Base-by-base conservation (phyloP, 2,113 vertebrate species). In the Ciconia stormi region DNA sequence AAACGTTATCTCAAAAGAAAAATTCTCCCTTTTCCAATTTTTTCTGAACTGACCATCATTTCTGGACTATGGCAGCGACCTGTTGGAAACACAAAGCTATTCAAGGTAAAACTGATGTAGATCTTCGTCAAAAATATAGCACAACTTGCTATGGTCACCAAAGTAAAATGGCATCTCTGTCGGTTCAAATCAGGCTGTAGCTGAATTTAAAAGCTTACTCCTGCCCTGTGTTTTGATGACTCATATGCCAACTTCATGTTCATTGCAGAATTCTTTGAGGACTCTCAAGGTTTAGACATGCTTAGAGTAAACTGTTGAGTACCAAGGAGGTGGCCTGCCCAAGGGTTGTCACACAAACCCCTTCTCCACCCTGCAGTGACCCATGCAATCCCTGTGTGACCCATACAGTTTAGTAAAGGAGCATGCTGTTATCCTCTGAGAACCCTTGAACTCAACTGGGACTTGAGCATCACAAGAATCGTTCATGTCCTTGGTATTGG, bases 171-270 rank as follows among this genome's bases (percentile, higher is more conserved):
- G 25, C 53, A 82, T 89, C 27, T 86, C 32, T 86, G 40, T 88
- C 71, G 42, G 49, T 73, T 96, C 50, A 66, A 22, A 82, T 94
- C 16, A 63, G 49, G 23, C 42, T 73, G 53, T 59, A 61, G 59
- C n/a, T 89, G 40, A 74, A 74, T 92, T 82, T 81, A 26, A 82
- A 81, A 84, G 12, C 49, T 76, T 82, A 40, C 17, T 87, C 26
- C 61, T 87, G 61, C 65, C 44, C 66, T 52, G 27, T 76, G 36
- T 92, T 96, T 89, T 84, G 80, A 53, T 94, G 85, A 91, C 56
- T 95, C 76, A 83, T 92, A 81, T 95, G 77, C 52, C 77, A 76
- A 7, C 34, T 95, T 95, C 56, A 62, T 59, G 77, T 78, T 93
- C 44, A 12, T 13, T 82, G 52, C 77, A 91, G 84, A 89, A 76